Percentiles rank a stretch among this genome's conserved stretches.
phyloP scores from a whole-genome alignment of 2,888 invertebrate genomes.

The Xestia xanthographa region DNA sequence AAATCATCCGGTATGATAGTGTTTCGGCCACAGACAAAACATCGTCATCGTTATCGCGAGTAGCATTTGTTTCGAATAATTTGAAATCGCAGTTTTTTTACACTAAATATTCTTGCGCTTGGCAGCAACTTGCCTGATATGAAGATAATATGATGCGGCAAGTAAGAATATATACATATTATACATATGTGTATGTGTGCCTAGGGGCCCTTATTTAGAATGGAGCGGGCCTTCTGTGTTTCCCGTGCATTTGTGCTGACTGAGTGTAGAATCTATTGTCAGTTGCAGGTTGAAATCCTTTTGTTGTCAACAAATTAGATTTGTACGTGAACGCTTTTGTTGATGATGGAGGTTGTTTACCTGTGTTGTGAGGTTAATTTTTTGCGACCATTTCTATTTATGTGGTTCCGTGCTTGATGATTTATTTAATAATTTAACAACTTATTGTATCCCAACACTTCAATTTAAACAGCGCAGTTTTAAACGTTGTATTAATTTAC shows the following conservation, averaged over 20 bases:
- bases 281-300: slow-evolving; percentile 74
- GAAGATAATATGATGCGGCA: background rate
- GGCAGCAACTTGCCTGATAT: background rate
- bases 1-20: too few species aligned
- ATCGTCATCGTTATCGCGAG: too few species aligned
- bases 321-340: slow-evolving; percentile 71
- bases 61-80: background rate
- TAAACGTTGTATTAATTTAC: background rate
- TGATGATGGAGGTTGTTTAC: slow-evolving; percentile 63
- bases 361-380: slow-evolving; percentile 33
- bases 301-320: slow-evolving; percentile 74
- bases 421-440: background rate
- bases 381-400: slow-evolving; percentile 18
- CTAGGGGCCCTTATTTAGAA: background rate
- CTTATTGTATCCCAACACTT: background rate
- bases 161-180: too few species aligned
- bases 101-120: background rate
- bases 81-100: background rate
- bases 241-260: slow-evolving; percentile 37
- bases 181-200: background rate
- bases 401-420: slow-evolving; percentile 5
- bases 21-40: too few species aligned
- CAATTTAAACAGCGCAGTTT: background rate
- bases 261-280: slow-evolving; percentile 71
- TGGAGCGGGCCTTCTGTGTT: slow-evolving; percentile 15